Percentiles rank a stretch among this genome's conserved stretches.
Conservation (phyloP, 2,888 invertebrate species). For the Chymomyza amoena region DNA sequence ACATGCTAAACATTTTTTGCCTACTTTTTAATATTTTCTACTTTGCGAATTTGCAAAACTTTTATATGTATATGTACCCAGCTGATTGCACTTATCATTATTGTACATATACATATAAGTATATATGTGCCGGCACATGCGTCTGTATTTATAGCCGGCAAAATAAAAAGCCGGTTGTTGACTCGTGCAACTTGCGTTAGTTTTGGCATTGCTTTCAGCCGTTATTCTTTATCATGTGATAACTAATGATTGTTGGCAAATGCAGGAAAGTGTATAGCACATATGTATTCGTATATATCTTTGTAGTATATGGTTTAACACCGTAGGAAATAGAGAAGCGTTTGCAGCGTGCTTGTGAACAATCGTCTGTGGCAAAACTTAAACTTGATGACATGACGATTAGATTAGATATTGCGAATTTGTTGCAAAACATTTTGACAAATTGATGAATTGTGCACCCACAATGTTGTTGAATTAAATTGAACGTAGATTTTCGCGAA, state of each 20-base stretch:
- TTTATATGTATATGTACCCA: neutral
- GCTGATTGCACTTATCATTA: constrained; percentile 53
- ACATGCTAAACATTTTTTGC: constrained; percentile 11
- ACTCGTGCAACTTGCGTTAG: constrained; percentile 15
- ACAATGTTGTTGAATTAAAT: neutral
- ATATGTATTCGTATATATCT: no score
- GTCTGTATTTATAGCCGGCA: constrained; percentile 10
- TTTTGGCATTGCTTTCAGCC: neutral
- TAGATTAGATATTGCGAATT: neutral
- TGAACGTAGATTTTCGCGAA: neutral
- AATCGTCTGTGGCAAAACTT: neutral
- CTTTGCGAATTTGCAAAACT: constrained; percentile 29
- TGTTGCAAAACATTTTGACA: neutral
- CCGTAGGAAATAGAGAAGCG: neutral
- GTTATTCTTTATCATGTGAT: constrained; percentile 6
- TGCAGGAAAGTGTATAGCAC: neutral
- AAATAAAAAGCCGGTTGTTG: constrained; percentile 22
- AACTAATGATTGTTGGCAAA: neutral
- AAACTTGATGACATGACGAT: neutral
- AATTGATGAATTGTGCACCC: neutral
- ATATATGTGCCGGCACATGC: neutral
- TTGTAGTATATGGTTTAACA: neutral
- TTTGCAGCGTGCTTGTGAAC: neutral
- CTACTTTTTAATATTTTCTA: constrained; percentile 9
- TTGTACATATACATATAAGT: neutral